Evolutionary conservation across 1,140 invertebrate species (phyloP).

Genomic region (Nylanderia fulva): DNA sequence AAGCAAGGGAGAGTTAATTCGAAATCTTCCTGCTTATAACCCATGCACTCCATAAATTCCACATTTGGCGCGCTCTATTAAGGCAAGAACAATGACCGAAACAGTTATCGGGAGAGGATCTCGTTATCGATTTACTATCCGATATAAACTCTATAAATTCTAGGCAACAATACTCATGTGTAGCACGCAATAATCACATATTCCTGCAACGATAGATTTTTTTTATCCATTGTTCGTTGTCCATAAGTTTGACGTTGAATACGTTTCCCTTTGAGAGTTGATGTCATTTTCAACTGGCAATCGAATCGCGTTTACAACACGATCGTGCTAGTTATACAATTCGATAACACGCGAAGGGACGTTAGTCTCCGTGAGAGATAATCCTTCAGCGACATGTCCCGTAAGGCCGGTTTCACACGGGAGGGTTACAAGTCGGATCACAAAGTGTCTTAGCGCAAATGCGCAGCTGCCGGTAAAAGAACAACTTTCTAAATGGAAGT

Average conservation of each 20-base stretch:
- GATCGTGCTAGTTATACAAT: slow-evolving; percentile 43
- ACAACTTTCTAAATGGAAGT: slow-evolving; percentile 1
- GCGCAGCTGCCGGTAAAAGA: neutral
- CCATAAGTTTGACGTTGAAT: neutral
- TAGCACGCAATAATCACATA: slow-evolving; percentile 9
- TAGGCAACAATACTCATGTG: neutral
- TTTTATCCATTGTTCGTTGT: neutral
- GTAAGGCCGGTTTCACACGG: slow-evolving; percentile 32
- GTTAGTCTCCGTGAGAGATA: neutral
- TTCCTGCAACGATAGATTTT: neutral
- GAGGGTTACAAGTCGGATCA: neutral
- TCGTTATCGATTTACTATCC: slow-evolving; percentile 40
- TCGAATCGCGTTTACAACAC: slow-evolving; percentile 32
- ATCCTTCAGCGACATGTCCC: slow-evolving; percentile 6
- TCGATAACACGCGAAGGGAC: slow-evolving; percentile 14
- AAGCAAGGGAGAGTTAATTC: slow-evolving; percentile 28
- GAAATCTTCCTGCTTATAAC: slow-evolving; percentile 2
- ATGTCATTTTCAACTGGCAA: slow-evolving; percentile 8
- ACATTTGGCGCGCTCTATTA: neutral
- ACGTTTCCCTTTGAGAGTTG: neutral
- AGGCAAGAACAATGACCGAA: slow-evolving; percentile 42
- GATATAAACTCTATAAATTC: slow-evolving; percentile 37
- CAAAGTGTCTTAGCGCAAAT: neutral
- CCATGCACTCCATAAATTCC: slow-evolving; percentile 38
- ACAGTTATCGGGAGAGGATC: slow-evolving; percentile 49